Conservation (phyloP, 2,113 vertebrate species). For the Sylvilagus bachmani region DNA sequence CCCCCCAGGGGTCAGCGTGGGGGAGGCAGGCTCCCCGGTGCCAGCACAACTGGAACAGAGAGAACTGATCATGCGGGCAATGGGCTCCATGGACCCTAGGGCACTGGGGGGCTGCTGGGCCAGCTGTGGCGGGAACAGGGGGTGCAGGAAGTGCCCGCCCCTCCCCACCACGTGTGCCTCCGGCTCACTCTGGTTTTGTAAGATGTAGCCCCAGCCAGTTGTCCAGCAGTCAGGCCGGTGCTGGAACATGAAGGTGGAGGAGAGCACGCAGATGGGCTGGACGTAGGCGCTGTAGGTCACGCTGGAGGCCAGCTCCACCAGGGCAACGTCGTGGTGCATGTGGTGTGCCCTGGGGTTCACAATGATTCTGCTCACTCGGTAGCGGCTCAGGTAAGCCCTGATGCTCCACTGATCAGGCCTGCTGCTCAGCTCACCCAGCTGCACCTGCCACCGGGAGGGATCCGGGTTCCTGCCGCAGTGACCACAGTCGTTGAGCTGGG, state of each 20-base stretch:
- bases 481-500: background rate
- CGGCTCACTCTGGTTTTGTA: background rate
- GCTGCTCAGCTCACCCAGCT: slow-evolving; percentile 57
- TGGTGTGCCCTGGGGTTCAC: no score
- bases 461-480: background rate
- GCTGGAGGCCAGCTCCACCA: slow-evolving; percentile 42
- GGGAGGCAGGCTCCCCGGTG: no score
- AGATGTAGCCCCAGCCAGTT: slow-evolving; percentile 64
- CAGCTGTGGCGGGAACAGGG: background rate
- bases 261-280: slow-evolving; percentile 73
- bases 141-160: background rate
- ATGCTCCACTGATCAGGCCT: background rate
- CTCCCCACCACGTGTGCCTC: background rate
- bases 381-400: slow-evolving; percentile 43
- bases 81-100: background rate
- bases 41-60: no score
- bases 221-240: slow-evolving; percentile 77
- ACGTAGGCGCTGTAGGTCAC: slow-evolving; percentile 53
- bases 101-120: background rate
- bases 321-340: slow-evolving; percentile 57
- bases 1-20: no score
- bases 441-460: background rate
- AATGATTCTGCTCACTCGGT: slow-evolving; percentile 11
- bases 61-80: no score
- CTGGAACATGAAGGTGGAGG: background rate